Base-by-base conservation (phyloP, 2,888 invertebrate genomes). In the Chrysotoxum bicinctum region DNA sequence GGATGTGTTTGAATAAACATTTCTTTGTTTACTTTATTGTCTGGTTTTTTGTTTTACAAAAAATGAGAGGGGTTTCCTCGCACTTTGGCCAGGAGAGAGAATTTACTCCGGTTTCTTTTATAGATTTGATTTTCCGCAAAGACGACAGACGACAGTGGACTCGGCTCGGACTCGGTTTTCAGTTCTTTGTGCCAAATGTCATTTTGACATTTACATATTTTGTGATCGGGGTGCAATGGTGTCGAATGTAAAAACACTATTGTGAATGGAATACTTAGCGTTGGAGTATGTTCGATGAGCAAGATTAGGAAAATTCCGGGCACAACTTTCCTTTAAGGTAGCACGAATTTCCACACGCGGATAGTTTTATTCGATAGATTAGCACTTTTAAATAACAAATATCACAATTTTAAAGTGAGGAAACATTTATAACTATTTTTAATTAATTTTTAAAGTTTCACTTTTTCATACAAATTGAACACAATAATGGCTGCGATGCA, bases 121-220 rank as follows among this genome's bases (percentile, higher is more conserved):
- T 54, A 37, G 37, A 74, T 62, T 60, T 21, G 45, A 66, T 84
- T 77, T 66, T 75, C 58, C 26, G 70, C 75, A 66, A 60, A 56
- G 69, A 56, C 66, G 64, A 45, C 54, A 56, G 62, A n/a, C n/a
- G n/a, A n/a, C n/a, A n/a, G n/a, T n/a, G n/a, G n/a, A n/a, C n/a
- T 69, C 54, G 45, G 26, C 30, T 56, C 35, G 26, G 3, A 6
- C 19, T 23, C 26, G 7, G 62, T 26, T 58, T 58, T 58, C 19
- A 0, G 7, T 75, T 84, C 85, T 85, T 85, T 85, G 85, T 85
- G 81, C 85, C 69, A 21, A 23, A 60, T 72, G 80, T 84, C 84
- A 84, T 14, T 84, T 76, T 80, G 84, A 84, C 84, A 79, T 75
- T 84, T 79, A 79, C 70, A 75, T 3, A 48, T 32, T 10, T 23